Base-by-base conservation (phyloP, 2,113 vertebrate genomes). In the Oophaga pumilio region DNA sequence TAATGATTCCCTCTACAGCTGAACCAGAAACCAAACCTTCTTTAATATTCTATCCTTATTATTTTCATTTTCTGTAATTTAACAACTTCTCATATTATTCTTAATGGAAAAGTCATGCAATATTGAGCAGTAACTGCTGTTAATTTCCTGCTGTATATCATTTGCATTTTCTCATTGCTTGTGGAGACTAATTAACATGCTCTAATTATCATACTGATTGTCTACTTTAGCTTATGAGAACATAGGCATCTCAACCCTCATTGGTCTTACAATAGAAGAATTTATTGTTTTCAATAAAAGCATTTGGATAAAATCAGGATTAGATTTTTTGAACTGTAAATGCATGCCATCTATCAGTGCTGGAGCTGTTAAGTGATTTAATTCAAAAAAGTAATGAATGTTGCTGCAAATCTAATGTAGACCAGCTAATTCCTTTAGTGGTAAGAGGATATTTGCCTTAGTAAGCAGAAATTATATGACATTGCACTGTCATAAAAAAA, bases 91-190 rank as follows among this genome's bases (percentile, higher is more conserved):
- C 91, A 90, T 95, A 95, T 94, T 94, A 93, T 92, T 93, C 91
- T 95, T 96, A 95, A 96, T 95, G 92, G 92, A 94, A 92, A 94
- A 95, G 94, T 95, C 94, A 96, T 95, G 95, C 95, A 96, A 94
- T 96, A 95, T 94, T 96, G 94, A 96, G 89, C 93, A 95, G 92
- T 95, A 95, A 95, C 93, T 95, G 92, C 92, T 94, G 91, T 93
- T 95, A 95, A 96, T 95, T 95, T 96, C 93, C 94, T 93, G 90
- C 90, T 92, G 91, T 95, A 95, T 94, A 93, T 93, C 90, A 96
- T 95, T 96, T 95, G 92, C 94, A 95, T 93, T 95, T 94, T 94
- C 92, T 93, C 91, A 89, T 94, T 93, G 89, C 91, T 92, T 88
- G 86, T 93, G 85, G 90, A 94, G 91, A 94, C 92, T 95, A 96